Base-by-base conservation (phyloP, 2,113 vertebrate genomes). In the Proteles cristata region DNA sequence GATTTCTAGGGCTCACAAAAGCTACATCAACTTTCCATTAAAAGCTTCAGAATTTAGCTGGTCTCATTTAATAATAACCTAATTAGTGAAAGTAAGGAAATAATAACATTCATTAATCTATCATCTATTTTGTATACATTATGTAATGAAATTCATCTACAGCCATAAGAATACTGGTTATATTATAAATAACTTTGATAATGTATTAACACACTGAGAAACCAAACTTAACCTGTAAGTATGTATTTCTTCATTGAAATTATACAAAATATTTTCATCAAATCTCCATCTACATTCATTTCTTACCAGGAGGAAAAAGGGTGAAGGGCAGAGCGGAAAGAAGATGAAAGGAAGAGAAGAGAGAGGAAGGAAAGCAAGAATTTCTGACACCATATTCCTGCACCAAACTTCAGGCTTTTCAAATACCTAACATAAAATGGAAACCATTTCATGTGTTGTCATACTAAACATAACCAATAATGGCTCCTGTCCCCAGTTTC, bases 51-150 rank as follows among this genome's bases (percentile, higher is more conserved):
- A 97, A 95, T 97, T 94, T 79, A 95, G 61, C 89, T 95, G 94
- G 95, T 97, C 53, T 96, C 90, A 97, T 92, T 97, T 98, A 93
- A 87, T 82, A 97, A 97, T 94, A 96, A 96, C 35, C 83, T 97
- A 97, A 97, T 97, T 80, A 97, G 66, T 91, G 53, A 93, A 97
- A 88, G 71, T 97, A 94, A 95, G 45, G 50, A 96, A 97, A 98
- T 96, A 94, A 98, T 97, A 97, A 95, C 43, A 94, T 96, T 80
- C 71, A 94, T 96, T 97, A 97, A 96, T 97, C 79, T 96, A 96
- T 92, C 97, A 96, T 97, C 89, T 96, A 73, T 87, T 97, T 97
- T 95, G 91, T 97, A 97, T 96, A 96, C 97, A 96, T 97, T 96
- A 28, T 96, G 93, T 69, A 95, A 95, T 96, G 53, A 96, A 95